Evolutionary conservation across 2,113 vertebrate genomes (phyloP), one percentile per base, ranked within the genome.

Genomic region (Cyprinodon tularosa): DNA sequence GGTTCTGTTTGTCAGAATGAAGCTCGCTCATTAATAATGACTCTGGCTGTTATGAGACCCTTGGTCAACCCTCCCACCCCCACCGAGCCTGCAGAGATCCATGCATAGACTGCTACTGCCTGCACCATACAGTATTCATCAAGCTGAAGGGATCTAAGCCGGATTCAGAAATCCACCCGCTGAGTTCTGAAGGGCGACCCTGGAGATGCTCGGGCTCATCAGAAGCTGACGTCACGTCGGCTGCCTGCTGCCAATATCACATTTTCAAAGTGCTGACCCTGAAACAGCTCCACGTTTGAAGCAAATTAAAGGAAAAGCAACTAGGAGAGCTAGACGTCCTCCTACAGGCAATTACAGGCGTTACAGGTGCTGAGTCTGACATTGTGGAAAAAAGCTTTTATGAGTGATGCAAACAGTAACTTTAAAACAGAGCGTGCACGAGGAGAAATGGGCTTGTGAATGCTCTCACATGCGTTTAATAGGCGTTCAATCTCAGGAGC

Each of bases 11-110:
- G 89, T 87, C 39, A 87, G 86, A 87, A 88, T 87, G 83, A 85
- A 88, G 74, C 80, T 77, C 17, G 38, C 82, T 81, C 77, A 89
- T 90, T 82, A 90, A 90, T 82, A 77, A 90, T 84, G 85, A 82
- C 38, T 29, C 44, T 0, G 22, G 68, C 61, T 59, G 77, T 82
- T 80, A 73, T 17, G 71, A 77, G 73, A 76, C 72, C 64, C 60
- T 14, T 66, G 4, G 29, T 29, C 29, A 29, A 29, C 29, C 62
- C 47, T 50, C 63, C 59, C 37, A 67, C 68, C 9, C 53, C 12
- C 37, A 39, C 38, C 45, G 2, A 42, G 61, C 71, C 40, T 29
- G 47, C 42, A 40, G 3, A 72, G 3, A 72, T 62, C 70, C 53
- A 65, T 48, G 69, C 62, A 14, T 65, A 44, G 12, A 63, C 83